phyloP scores from a whole-genome alignment of 2,888 invertebrate genomes.

The Atethmia centrago region DNA sequence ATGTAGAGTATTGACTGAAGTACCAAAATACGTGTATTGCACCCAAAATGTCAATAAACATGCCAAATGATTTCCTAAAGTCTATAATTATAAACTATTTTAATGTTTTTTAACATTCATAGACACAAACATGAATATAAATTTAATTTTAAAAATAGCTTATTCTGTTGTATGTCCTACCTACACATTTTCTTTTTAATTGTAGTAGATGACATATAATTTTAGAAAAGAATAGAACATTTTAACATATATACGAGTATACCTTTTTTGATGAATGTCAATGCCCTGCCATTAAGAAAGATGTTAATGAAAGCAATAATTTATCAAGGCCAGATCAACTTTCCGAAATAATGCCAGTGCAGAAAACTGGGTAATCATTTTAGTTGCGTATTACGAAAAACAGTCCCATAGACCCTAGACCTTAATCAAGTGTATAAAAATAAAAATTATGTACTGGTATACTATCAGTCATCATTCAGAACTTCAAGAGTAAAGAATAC shows the following conservation, averaged over 20 bases:
- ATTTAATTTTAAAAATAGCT: not conserved
- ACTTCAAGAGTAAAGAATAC: slow-evolving; percentile 9
- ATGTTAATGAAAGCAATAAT: slow-evolving; percentile 13
- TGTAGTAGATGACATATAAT: not conserved
- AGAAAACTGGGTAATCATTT: slow-evolving; percentile 21
- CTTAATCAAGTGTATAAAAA: slow-evolving; percentile 31
- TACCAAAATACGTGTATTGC: too few relatives aligned
- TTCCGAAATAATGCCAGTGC: slow-evolving; percentile 9
- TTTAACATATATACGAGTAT: not conserved
- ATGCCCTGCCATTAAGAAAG: slow-evolving; percentile 5
- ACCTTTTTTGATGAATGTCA: slow-evolving; percentile 5
- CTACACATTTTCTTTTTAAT: not conserved
- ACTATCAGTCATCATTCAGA: slow-evolving; percentile 34
- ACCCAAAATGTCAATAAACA: too few relatives aligned
- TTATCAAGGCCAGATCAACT: slow-evolving; percentile 34
- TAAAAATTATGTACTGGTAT: not conserved
- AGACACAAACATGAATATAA: not conserved
- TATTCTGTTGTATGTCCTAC: not conserved
- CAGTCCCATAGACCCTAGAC: slow-evolving; percentile 9
- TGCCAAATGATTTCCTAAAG: not conserved
- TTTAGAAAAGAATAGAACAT: not conserved
- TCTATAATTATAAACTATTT: not conserved
- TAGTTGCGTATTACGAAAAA: slow-evolving; percentile 24
- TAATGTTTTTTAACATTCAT: not conserved
- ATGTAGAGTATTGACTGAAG: too few relatives aligned